phyloP scores from a whole-genome alignment of 35 echinoderm and acorn worm species.

The Anneissia japonica region DNA sequence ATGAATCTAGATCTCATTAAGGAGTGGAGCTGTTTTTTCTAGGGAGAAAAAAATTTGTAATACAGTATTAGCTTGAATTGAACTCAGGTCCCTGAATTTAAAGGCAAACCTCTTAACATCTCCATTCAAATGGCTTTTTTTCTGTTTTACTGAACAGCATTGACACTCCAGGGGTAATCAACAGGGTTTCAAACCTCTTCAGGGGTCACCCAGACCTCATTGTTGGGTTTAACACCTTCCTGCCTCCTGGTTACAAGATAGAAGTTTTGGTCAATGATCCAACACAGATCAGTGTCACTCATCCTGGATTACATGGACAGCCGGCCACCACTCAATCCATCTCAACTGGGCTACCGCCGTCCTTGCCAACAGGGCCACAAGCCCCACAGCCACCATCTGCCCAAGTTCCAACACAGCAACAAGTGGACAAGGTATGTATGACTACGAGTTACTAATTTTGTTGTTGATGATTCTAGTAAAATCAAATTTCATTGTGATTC shows the following conservation, averaged over 20 bases:
- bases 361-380: constrained; percentile 1
- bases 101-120: too few relatives aligned
- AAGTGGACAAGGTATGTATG: constrained; percentile 16
- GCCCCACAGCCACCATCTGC: constrained; percentile 2
- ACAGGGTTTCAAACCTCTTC: constrained; percentile 98
- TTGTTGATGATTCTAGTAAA: too few relatives aligned
- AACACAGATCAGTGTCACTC: constrained; percentile 83
- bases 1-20: too few relatives aligned
- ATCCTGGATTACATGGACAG: background rate
- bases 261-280: constrained; percentile 91
- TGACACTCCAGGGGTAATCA: constrained; percentile 98
- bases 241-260: constrained; percentile 98
- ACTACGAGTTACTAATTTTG: too few relatives aligned
- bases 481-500: too few relatives aligned
- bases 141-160: constrained; percentile 75
- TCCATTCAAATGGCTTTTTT: too few relatives aligned
- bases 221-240: constrained; percentile 97
- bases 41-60: too few relatives aligned
- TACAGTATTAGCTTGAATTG: too few relatives aligned
- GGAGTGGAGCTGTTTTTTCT: too few relatives aligned
- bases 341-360: constrained; percentile 29
- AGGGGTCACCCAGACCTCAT: constrained; percentile 97
- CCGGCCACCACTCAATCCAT: constrained; percentile 63
- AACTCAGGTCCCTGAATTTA: too few relatives aligned
- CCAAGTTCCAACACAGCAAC: constrained; percentile 14